phyloP scores from a whole-genome alignment of 2,113 vertebrate species.

The Aptenodytes forsteri region DNA sequence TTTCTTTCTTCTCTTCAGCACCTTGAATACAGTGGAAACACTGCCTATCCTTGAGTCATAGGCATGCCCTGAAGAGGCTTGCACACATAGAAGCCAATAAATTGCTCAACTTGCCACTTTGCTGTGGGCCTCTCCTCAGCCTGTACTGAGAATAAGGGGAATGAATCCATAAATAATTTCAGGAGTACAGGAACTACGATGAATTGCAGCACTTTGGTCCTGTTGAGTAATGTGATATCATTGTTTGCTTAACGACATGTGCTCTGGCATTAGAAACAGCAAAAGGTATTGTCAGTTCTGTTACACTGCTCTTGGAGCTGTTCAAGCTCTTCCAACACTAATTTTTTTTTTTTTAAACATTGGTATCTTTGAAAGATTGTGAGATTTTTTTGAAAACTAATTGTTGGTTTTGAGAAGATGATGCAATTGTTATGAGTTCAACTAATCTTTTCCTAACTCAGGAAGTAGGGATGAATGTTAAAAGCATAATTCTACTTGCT shows the following conservation, averaged over 20 bases:
- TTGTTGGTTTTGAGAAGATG: not conserved
- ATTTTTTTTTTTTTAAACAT: not conserved
- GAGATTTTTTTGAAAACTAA: not conserved
- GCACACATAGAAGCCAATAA: not conserved
- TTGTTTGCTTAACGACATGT: not conserved
- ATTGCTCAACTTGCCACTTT: not conserved
- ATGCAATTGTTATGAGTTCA: not conserved
- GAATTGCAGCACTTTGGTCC: not conserved
- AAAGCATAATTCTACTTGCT: not conserved
- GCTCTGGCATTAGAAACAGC: not conserved
- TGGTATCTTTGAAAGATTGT: not conserved
- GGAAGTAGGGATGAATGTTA: not conserved
- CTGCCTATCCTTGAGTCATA: not conserved
- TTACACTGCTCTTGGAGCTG: not conserved
- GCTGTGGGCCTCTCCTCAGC: not conserved
- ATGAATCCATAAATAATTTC: not conserved
- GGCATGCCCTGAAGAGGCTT: not conserved
- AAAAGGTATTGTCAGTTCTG: not conserved
- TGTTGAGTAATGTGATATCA: not conserved
- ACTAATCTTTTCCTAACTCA: not conserved
- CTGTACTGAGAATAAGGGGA: not conserved
- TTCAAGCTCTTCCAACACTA: not conserved
- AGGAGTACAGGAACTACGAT: not conserved
- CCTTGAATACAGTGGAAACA: not conserved
- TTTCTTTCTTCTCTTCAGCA: not conserved